Evolutionary conservation across 2,113 vertebrate species (phyloP), one percentile per base, ranked within the genome.

Genomic region (Bolborhynchus lineola): DNA sequence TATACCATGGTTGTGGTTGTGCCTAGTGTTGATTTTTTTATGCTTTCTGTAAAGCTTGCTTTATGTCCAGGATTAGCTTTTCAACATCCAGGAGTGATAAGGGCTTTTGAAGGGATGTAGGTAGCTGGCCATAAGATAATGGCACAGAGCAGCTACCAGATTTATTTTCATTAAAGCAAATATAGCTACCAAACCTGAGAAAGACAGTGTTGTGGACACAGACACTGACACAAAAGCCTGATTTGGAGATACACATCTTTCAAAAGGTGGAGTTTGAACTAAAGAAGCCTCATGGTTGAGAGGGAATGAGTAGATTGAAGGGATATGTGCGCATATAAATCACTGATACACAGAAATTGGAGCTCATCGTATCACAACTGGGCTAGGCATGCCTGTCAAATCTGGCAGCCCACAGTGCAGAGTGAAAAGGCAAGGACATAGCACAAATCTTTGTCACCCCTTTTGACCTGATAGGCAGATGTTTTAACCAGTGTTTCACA

Each of bases 51-150:
- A 95, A 95, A n/a, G 11, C 75, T 96, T 83, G 41, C 87, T 96
- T 96, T 93, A 96, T 93, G 64, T 75, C 75, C 25, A 67, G 92
- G 93, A 95, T 96, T 95, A 96, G 90, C 70, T 94, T 95, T 96
- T 90, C 92, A 67, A 81, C 75, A 81, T 92, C 44, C 37, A 80
- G 46, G 33, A 77, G 63, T 64, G 89, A 94, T 95, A 94, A 93
- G 85, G 57, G 75, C 59, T 90, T 95, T 91, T 76, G 82, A 94
- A 88, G 57, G 25, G 64, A 33, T 77, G 7, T 85, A 80, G 90
- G 84, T 94, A 95, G 80, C 78, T 52, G 71, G 37, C n/a, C 13
- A 1, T 35, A 57, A 93, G 93, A 93, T 90, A 97, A 95, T 49
- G 53, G n/a, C 21, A 63, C 23, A 41, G 42, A 94, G 23, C 25